Evolutionary conservation across 2,888 invertebrate genomes (phyloP), one percentile per base, ranked within the genome.

Genomic region (Drosophila sordidapex): DNA sequence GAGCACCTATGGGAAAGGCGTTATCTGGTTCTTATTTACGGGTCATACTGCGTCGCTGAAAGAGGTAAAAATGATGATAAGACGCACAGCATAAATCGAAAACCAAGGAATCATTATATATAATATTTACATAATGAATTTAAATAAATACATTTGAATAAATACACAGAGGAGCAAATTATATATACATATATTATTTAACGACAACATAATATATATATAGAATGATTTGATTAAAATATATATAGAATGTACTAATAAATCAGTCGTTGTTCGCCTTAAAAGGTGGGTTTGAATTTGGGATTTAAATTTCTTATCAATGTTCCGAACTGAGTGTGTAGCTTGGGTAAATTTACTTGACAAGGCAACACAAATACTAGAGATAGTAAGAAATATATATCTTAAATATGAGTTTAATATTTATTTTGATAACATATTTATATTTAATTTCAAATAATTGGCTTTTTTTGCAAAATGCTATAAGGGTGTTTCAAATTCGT

Each of bases 11-110:
- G 94, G 95, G 46, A 95, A 95, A 84, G 94, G 95, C 1, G 94
- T 96, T 80, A 96, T 96, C 83, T 96, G 96, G 96, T 94, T 94
- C 68, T 94, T 95, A 13, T 96, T 95, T 92, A 94, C 94, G 71
- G 95, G 95, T 0, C 94, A 95, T 0, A 94, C 93, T 71, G 94
- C 94, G 57, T 95, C 96, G 2, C 92, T 96, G 6, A 93, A 94
- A 69, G 94, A 94, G 70, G 94, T 95, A 0, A 94, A 94, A 84
- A 96, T 96, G 94, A 94, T 95, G 94, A 95, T 96, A 59, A 93
- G 96, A 54, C 95, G 1, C 4, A 8, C 11, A 36, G 35, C 18
- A 58, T 76, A 43, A 56, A 35, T 6, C 36, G 6, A 13, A 13
- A 15, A 46, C 1, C 7, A 15, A 21, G 7, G 2, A 36, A 36